Evolutionary conservation across 2,113 vertebrate genomes (phyloP).

Genomic region (Protobothrops mucrosquamatus): DNA sequence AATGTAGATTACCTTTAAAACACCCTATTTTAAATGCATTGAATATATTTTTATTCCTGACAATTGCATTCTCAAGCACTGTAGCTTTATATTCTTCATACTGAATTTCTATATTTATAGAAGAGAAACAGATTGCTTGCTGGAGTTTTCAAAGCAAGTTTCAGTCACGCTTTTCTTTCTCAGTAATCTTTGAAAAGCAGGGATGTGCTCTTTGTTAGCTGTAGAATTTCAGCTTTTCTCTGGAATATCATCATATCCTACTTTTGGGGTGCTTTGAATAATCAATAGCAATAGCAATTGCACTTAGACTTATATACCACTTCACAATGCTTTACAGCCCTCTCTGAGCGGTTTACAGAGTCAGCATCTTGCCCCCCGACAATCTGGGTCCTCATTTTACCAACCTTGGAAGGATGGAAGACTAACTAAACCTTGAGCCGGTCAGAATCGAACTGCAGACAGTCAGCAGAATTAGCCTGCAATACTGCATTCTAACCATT

Average conservation of each 20-base stretch:
- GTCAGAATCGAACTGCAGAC: neutral
- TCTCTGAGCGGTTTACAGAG: neutral
- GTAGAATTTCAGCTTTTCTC: neutral
- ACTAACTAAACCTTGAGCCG: neutral
- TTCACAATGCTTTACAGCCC: neutral
- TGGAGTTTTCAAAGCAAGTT: conserved; percentile 44
- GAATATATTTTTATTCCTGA: neutral
- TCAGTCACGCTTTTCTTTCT: conserved; percentile 40
- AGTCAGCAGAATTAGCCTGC: neutral
- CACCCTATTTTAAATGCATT: neutral
- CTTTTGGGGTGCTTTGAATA: conserved; percentile 29
- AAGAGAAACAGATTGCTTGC: conserved; percentile 46
- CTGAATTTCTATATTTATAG: conserved; percentile 37
- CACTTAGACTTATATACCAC: neutral
- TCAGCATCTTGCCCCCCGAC: neutral
- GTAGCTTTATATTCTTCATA: neutral
- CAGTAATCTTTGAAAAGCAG: conserved; percentile 41
- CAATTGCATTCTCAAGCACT: neutral
- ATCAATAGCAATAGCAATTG: conserved; percentile 26
- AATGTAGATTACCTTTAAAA: neutral
- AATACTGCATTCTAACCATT: neutral
- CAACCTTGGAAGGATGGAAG: neutral
- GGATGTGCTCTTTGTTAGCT: conserved; percentile 44
- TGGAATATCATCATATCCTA: conserved; percentile 8
- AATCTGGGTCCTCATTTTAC: neutral